Evolutionary conservation across 2,888 invertebrate species (phyloP), one percentile per base, ranked within the genome.

Genomic region (Silvanus unidentatus): DNA sequence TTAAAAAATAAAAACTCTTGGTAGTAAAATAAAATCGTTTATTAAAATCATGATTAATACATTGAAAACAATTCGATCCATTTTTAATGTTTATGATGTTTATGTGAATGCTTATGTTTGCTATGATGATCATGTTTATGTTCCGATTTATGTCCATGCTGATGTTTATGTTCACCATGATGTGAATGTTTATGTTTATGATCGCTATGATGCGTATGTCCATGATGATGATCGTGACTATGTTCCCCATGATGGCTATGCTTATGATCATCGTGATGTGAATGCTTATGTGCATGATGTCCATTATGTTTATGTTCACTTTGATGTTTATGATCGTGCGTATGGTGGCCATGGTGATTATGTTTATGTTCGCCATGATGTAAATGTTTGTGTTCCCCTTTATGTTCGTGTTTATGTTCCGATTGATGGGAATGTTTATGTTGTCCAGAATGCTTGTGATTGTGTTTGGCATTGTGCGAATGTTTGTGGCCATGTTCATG

Each of bases 141-240:
- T 16, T 52, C 44, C 8, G 46, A 44, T 28, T 48, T 46, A 29
- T 53, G 49, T 2, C 37, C 29, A 43, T 52, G 51, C 10, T 43
- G 13, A 45, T 55, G 55, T 27, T 55, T 48, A 32, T 58, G 52
- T 8, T 52, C 43, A 38, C 47, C 50, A 44, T 53, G 50, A 37
- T 60, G 57, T 6, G 55, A 48, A 44, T 58, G 57, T n/a, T 54
- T 52, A 34, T 61, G 59, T 32, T 50, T 52, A 40, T 61, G 61
- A 2, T 53, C 51, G 11, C 49, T 47, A 32, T 55, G 45, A 48
- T 60, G 59, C 32, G 52, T 49, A 36, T 60, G 58, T 2, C 40
- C 42, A 39, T 58, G 55, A 1, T 52, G 40, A 11, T 54, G 54
- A n/a, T 50, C 42, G 35, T 59, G 58, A 16, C 54, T 44, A 22